Conservation (phyloP, 2,888 invertebrate genomes). For the Caenorhabditis virilis region DNA sequence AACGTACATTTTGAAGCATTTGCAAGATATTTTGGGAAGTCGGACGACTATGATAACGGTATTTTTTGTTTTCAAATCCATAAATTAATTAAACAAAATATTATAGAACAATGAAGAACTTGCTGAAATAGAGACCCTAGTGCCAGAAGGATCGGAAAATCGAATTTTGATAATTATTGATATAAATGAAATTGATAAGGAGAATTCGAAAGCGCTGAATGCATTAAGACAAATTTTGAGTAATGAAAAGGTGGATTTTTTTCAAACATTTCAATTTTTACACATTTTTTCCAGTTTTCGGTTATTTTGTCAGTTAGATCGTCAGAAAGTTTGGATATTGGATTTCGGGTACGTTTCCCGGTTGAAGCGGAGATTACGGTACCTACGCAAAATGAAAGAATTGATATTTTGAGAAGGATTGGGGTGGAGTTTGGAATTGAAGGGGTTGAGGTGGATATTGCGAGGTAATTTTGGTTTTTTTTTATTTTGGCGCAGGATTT, state of each 20-base stretch:
- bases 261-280: neutral
- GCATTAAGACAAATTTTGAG: slow-evolving; percentile 13
- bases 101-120: slow-evolving; percentile 18
- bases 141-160: slow-evolving; percentile 6
- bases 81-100: neutral
- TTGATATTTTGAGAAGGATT: slow-evolving; percentile 42
- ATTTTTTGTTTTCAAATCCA: neutral
- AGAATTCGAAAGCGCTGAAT: slow-evolving; percentile 28
- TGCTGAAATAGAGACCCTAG: slow-evolving; percentile 9
- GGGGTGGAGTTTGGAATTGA: slow-evolving; percentile 5
- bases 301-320: slow-evolving; percentile 49
- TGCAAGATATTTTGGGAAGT: slow-evolving; percentile 32
- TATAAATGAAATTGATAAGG: slow-evolving; percentile 32
- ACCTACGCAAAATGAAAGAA: slow-evolving; percentile 46
- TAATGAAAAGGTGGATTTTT: slow-evolving; percentile 24
- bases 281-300: slow-evolving; percentile 10
- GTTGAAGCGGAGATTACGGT: slow-evolving; percentile 47
- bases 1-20: slow-evolving; percentile 45
- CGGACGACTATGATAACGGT: neutral
- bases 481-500: too few species aligned
- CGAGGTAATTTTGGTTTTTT: slow-evolving; percentile 38
- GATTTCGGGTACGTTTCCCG: slow-evolving; percentile 56
- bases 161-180: slow-evolving; percentile 30
- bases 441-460: slow-evolving; percentile 13
- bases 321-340: slow-evolving; percentile 47